Percentiles rank a stretch among this genome's conserved stretches.
These are phyloP conservation scores for Nothoprocta pentlandii DNA, from an alignment of 2,113 vertebrate species.

Conservation along the genomic window DNA sequence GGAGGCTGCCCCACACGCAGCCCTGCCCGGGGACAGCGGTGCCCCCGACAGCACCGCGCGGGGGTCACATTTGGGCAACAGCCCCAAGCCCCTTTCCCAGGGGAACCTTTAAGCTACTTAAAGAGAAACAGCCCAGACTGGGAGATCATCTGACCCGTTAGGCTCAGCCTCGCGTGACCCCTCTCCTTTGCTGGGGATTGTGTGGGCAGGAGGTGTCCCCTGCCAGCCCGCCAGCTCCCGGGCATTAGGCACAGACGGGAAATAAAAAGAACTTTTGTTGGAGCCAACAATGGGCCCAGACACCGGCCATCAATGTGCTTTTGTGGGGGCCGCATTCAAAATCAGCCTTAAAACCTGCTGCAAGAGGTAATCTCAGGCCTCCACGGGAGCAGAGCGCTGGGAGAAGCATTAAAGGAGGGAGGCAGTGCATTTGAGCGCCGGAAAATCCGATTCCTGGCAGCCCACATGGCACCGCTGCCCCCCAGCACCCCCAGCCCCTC, in stretches of 20 bases:
- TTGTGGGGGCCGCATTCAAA: not conserved
- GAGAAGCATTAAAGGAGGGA: rapidly evolving
- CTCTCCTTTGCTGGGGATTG: not conserved
- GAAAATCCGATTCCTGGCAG: rapidly evolving
- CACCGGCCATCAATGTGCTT: rapidly evolving
- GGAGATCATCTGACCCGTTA: not conserved
- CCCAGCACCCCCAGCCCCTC: rapidly evolving
- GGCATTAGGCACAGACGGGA: not conserved
- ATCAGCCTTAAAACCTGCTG: rapidly evolving
- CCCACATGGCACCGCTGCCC: rapidly evolving
- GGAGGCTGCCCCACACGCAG: rapidly evolving
- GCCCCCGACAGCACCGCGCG: rapidly evolving
- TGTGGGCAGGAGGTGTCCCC: not conserved
- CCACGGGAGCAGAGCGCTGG: too few species aligned
- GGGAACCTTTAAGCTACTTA: not conserved
- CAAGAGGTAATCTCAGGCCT: not conserved
- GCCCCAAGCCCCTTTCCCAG: not conserved
- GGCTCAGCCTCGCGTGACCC: not conserved
- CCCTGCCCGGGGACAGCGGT: rapidly evolving
- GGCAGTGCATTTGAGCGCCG: not conserved
- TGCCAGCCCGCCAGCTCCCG: not conserved
- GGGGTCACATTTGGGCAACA: rapidly evolving
- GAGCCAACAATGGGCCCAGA: not conserved
- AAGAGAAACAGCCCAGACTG: not conserved
- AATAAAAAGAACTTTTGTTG: not conserved